phyloP scores from a whole-genome alignment of 1,140 invertebrate genomes.

The Cydia amplana region DNA sequence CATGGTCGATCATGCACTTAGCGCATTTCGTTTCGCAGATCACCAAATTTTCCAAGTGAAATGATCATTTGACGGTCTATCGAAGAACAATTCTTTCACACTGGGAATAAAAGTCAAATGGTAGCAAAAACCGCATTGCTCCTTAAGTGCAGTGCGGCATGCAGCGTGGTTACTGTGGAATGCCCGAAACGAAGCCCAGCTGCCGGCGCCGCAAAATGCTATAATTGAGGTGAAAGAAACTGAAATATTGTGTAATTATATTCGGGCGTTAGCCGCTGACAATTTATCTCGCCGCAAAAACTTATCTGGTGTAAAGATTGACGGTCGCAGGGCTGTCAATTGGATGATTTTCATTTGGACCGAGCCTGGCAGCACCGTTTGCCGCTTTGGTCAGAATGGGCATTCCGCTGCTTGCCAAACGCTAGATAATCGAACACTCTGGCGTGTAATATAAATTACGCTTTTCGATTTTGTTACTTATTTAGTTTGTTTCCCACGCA shows the following conservation, averaged over 20 bases:
- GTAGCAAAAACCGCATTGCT: constrained; percentile 27
- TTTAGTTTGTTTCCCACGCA: constrained; percentile 30
- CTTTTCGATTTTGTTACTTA: constrained; percentile 34
- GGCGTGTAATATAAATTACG: not conserved
- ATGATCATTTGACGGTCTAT: constrained; percentile 5
- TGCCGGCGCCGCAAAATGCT: constrained; percentile 53
- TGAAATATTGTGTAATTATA: constrained; percentile 67
- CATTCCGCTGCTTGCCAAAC: not conserved
- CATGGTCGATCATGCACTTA: no score
- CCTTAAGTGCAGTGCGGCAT: constrained; percentile 42
- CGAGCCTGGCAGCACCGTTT: not conserved
- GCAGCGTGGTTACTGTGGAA: constrained; percentile 54
- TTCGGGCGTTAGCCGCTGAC: constrained; percentile 49
- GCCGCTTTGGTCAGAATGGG: not conserved
- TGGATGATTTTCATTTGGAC: constrained; percentile 5
- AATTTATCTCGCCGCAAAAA: constrained; percentile 54
- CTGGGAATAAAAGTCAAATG: constrained; percentile 21
- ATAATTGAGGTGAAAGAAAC: constrained; percentile 64
- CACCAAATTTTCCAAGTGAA: not conserved
- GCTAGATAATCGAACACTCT: not conserved
- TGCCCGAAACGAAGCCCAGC: constrained; percentile 49
- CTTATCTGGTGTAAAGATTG: constrained; percentile 55
- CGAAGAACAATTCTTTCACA: not conserved
- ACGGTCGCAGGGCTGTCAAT: constrained; percentile 37
- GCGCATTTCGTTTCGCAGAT: no score